These are phyloP conservation scores for Anarrhichthys ocellatus DNA, from an alignment of 2,113 vertebrate genomes.

Conservation along the genomic window DNA sequence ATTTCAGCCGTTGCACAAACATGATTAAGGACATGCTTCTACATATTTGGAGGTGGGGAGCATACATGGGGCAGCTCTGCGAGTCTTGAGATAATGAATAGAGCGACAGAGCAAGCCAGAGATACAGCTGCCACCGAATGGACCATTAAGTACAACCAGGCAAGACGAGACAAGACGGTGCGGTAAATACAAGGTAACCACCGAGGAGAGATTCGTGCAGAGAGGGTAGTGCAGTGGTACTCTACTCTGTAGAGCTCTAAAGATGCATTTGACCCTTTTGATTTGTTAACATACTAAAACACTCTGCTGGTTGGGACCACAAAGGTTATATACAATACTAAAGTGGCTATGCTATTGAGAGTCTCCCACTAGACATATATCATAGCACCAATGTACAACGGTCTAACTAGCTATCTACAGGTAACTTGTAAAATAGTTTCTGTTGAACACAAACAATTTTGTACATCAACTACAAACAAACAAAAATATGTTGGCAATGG, in stretches of 20 bases:
- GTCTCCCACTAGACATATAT: not conserved
- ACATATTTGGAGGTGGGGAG: conserved; percentile 65
- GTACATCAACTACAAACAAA: too few species aligned
- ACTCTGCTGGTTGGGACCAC: not conserved
- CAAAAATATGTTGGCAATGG: too few species aligned
- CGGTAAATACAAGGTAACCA: conserved; percentile 32
- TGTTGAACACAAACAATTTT: too few species aligned
- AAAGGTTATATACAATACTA: not conserved
- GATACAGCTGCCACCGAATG: too few species aligned
- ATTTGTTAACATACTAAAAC: not conserved
- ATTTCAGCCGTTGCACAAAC: conserved; percentile 70
- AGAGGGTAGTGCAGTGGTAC: not conserved
- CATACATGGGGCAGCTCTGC: conserved; percentile 59
- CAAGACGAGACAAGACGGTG: conserved; percentile 1
- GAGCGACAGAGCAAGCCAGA: too few species aligned
- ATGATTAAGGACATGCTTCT: conserved; percentile 78
- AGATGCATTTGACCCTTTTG: conserved; percentile 3
- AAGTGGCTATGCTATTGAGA: not conserved
- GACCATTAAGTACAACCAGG: too few species aligned
- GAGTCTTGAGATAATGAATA: conserved; percentile 65
- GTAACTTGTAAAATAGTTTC: not conserved
- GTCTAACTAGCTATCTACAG: not conserved
- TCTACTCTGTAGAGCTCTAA: not conserved
- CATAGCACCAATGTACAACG: not conserved
- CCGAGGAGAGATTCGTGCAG: conserved; percentile 11